Evolutionary conservation across 2,113 vertebrate species (phyloP), one percentile per base, ranked within the genome.

Genomic region (Catagonus wagneri): DNA sequence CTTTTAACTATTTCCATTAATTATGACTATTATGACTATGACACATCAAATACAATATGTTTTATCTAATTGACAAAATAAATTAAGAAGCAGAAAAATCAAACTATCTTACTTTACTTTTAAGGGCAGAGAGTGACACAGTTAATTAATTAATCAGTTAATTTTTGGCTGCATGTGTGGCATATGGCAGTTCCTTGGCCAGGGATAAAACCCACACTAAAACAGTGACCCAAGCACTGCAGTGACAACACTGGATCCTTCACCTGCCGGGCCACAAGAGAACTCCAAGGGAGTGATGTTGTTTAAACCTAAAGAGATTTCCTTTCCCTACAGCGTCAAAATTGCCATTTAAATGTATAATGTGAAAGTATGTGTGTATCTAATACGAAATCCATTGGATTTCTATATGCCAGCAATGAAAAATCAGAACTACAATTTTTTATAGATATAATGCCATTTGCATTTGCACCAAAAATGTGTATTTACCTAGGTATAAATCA

Each of bases 221-320:
- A 44, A 8, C 44, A 44, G 44, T 44, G 44, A 44, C 44, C 44
- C 44, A 44, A 44, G 8, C 44, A 44, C 44, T 44, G 44, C 44
- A 44, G 44, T 44, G 44, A 44, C 44, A 44, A 8, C 44, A 44
- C 44, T 44, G 44, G 44, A 44, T 44, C 44, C 44, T 44, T 44
- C 4, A 44, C 44, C 44, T 44, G 8, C 8, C 8, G 44, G 44
- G 44, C 44, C 44, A 44, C 44, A 44, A 44, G 44, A 44, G 44
- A 44, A 44, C 44, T 44, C 44, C 44, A 44, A 61, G 60, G 71
- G 17, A 13, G 17, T 68, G 63, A 69, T 0, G 91, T 50, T 89
- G 83, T 68, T 83, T 93, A 95, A 96, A 44, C 23, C 39, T 91
- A 78, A 83, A 92, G 36, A 92, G 58, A 44, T 89, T 89, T 27